Evolutionary conservation across 2,113 vertebrate genomes (phyloP).

Genomic region (Anolis sagrei): DNA sequence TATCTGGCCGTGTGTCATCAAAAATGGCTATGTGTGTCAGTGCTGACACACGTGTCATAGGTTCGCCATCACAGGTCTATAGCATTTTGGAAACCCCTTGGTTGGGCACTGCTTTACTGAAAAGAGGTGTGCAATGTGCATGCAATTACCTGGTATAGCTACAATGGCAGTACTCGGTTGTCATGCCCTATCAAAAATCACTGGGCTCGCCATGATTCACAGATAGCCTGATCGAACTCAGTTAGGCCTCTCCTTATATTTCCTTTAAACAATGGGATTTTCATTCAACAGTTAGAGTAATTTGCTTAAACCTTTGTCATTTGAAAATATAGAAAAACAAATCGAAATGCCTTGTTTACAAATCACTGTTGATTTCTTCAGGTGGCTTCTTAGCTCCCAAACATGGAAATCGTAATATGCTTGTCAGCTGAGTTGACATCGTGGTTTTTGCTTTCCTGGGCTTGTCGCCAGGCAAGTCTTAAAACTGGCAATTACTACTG

Average conservation of each 20-base stretch:
- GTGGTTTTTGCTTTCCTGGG: slow-evolving; percentile 53
- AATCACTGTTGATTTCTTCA: slow-evolving; percentile 6
- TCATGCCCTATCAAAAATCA: not conserved
- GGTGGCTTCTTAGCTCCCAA: not conserved
- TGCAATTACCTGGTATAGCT: too few relatives aligned
- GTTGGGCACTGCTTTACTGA: too few relatives aligned
- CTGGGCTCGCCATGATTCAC: not conserved
- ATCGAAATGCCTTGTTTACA: not conserved
- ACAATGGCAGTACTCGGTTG: too few relatives aligned
- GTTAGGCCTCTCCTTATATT: too few relatives aligned
- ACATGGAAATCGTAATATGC: slow-evolving; percentile 9
- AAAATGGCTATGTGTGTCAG: too few relatives aligned
- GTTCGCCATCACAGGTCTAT: too few relatives aligned
- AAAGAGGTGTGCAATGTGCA: too few relatives aligned
- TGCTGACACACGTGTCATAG: too few relatives aligned
- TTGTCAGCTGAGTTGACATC: slow-evolving; percentile 47
- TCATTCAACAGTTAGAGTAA: not conserved
- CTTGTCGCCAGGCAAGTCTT: slow-evolving; percentile 57
- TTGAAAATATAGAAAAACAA: not conserved
- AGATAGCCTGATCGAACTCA: not conserved
- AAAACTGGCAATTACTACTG: slow-evolving; percentile 56
- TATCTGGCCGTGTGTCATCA: too few relatives aligned
- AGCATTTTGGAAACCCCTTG: too few relatives aligned
- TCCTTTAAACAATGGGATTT: not conserved
- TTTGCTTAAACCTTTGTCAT: not conserved